These are phyloP conservation scores for Periphyllus acericola DNA, from an alignment of 2,888 invertebrate genomes.

Conservation along the genomic window DNA sequence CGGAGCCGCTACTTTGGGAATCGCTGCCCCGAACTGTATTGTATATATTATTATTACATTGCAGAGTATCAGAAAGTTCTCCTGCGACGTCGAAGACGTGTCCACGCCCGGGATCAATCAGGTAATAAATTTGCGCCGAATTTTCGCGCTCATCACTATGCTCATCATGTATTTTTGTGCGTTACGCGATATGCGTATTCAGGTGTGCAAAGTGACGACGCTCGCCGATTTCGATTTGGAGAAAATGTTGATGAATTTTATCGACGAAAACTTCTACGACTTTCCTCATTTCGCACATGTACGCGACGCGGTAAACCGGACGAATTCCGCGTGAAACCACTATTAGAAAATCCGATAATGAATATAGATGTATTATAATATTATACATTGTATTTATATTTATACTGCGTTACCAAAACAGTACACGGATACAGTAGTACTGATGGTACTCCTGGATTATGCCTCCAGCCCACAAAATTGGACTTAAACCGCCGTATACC, in stretches of 20 bases:
- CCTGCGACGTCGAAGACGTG: background rate
- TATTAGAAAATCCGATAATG: too few relatives aligned
- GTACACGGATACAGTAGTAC: too few relatives aligned
- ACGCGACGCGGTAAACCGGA: background rate
- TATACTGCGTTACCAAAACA: too few relatives aligned
- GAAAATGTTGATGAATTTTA: background rate
- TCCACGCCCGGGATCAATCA: background rate
- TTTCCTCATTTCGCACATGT: conserved; percentile 24
- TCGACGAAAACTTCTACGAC: conserved; percentile 17
- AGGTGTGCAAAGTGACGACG: background rate
- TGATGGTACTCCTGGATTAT: too few relatives aligned
- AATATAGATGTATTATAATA: too few relatives aligned
- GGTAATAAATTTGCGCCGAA: background rate
- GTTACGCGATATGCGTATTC: too few relatives aligned
- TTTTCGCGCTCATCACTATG: background rate
- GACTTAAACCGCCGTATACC: too few relatives aligned
- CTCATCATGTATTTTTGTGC: background rate
- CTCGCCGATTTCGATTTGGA: background rate
- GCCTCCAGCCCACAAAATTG: too few relatives aligned
- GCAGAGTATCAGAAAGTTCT: background rate
- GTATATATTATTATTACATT: background rate
- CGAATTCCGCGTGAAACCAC: background rate
- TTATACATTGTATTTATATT: too few relatives aligned
- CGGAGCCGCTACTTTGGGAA: too few relatives aligned
- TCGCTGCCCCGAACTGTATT: too few relatives aligned